Conservation (phyloP, 2,113 vertebrate species). For the Neogobius melanostomus region DNA sequence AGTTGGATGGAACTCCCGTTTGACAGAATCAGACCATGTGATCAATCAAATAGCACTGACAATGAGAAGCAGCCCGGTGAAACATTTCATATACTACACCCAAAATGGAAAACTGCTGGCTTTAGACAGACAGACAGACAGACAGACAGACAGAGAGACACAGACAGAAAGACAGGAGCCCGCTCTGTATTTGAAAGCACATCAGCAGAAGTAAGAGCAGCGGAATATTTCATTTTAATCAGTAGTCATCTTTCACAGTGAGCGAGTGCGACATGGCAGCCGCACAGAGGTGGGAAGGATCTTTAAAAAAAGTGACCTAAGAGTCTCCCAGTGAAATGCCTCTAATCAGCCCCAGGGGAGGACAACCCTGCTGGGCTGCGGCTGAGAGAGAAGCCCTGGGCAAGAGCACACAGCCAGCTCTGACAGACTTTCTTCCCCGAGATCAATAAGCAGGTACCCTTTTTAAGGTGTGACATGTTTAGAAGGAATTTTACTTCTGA, state of each 20-base stretch:
- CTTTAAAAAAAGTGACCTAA: slow-evolving; percentile 66
- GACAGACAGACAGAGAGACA: slow-evolving; percentile 11
- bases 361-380: slow-evolving; percentile 67
- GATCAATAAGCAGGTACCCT: slow-evolving; percentile 68
- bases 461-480: slow-evolving; percentile 71
- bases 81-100: slow-evolving; percentile 40
- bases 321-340: slow-evolving; percentile 68
- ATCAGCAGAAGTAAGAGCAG: slow-evolving; percentile 18
- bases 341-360: slow-evolving; percentile 75
- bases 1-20: slow-evolving; percentile 34
- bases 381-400: slow-evolving; percentile 58
- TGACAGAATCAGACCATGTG: slow-evolving; percentile 74
- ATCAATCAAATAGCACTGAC: slow-evolving; percentile 65
- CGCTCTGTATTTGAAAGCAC: slow-evolving; percentile 17
- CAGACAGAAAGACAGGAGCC: slow-evolving; percentile 29
- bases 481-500: slow-evolving; percentile 65
- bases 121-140: slow-evolving; percentile 19
- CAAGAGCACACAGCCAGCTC: slow-evolving; percentile 51
- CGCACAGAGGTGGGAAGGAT: slow-evolving; percentile 37
- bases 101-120: slow-evolving; percentile 19
- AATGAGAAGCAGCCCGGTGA: slow-evolving; percentile 45
- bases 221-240: slow-evolving; percentile 32
- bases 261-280: slow-evolving; percentile 44
- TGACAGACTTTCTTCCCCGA: slow-evolving; percentile 66
- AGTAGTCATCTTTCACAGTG: slow-evolving; percentile 42